These are phyloP conservation scores for Campylomormyrus numenius DNA, from an alignment of 2,113 vertebrate species.

Conservation along the genomic window DNA sequence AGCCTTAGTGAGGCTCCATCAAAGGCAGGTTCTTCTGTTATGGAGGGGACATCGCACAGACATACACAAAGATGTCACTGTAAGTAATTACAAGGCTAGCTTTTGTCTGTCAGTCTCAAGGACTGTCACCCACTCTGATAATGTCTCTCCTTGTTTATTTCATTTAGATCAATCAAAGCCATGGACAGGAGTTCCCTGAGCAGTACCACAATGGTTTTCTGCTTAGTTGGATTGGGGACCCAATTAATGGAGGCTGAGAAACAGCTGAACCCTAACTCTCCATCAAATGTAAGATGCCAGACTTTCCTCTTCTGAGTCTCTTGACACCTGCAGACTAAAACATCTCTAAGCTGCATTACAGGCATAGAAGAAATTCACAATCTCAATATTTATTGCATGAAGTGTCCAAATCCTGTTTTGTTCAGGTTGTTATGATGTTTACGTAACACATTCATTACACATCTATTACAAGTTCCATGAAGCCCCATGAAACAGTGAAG, in stretches of 20 bases:
- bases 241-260: background rate
- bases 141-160: background rate
- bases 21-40: background rate
- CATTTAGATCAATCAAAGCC: background rate
- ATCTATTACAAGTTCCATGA: background rate
- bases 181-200: background rate
- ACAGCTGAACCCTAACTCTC: background rate
- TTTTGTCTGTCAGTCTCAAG: background rate
- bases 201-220: background rate
- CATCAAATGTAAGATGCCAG: background rate
- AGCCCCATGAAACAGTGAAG: background rate
- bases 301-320: background rate
- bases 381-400: background rate
- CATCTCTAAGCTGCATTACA: background rate
- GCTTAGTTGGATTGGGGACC: background rate
- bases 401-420: background rate
- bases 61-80: background rate
- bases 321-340: background rate
- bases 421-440: background rate
- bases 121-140: background rate
- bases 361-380: background rate
- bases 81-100: background rate
- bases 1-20: background rate
- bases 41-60: background rate
- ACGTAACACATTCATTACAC: background rate